Evolutionary conservation across 2,113 vertebrate species (phyloP).

Genomic region (Gadus macrocephalus): DNA sequence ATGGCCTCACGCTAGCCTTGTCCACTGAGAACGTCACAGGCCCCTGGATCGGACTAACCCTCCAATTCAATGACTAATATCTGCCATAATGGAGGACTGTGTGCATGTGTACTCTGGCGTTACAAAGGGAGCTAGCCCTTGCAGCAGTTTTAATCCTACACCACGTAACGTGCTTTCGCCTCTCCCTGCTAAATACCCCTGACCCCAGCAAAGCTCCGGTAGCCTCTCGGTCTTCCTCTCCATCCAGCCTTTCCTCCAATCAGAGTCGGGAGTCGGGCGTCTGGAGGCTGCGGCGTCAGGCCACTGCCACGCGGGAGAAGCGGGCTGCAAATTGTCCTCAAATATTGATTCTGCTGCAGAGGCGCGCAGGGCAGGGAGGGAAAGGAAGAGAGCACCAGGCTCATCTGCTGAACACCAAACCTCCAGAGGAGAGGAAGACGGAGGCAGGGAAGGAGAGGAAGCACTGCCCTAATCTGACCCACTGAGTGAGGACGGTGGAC

Average conservation of each 20-base stretch:
- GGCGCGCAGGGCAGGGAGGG: slow-evolving; percentile 24
- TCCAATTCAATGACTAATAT: no score
- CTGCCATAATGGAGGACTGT: no score
- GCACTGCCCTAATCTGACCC: slow-evolving; percentile 21
- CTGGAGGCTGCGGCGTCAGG: slow-evolving; percentile 39
- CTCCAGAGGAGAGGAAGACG: slow-evolving; percentile 24
- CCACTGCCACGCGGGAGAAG: slow-evolving; percentile 52
- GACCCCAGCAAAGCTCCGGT: slow-evolving; percentile 33
- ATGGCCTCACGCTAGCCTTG: no score
- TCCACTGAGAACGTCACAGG: no score
- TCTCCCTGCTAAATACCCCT: slow-evolving; percentile 35
- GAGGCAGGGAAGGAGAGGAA: slow-evolving; percentile 10
- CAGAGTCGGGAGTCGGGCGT: not conserved
- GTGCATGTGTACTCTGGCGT: slow-evolving; percentile 1
- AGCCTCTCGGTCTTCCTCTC: slow-evolving; percentile 20
- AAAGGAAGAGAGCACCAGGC: slow-evolving; percentile 41
- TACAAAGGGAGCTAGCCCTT: slow-evolving; percentile 14
- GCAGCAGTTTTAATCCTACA: slow-evolving; percentile 32
- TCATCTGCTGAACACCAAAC: slow-evolving; percentile 48
- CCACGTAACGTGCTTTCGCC: slow-evolving; percentile 20
- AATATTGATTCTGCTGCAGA: slow-evolving; percentile 66
- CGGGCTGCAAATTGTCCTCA: slow-evolving; percentile 56
- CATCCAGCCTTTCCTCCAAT: slow-evolving; percentile 20
- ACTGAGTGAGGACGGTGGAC: slow-evolving; percentile 6
- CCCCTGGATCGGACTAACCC: no score